Base-by-base conservation (phyloP, 92 coral and sea anemone species). In the Palythoa grandis region DNA sequence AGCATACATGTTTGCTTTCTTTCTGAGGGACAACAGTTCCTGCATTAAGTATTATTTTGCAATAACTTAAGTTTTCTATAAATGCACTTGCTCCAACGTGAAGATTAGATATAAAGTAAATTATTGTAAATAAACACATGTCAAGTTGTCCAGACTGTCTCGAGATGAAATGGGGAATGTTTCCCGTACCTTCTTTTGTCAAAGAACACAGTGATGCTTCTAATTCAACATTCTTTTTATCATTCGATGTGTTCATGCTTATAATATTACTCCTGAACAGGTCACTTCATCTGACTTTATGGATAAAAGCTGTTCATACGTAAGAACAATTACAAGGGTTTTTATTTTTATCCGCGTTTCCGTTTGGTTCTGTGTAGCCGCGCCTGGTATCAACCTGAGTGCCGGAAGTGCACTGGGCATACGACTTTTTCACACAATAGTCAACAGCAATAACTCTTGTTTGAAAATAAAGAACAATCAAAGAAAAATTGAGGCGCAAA, bases 201-300 rank as follows among this genome's bases (percentile, higher is more conserved):
- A 78, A 11, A 37, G 72, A 78, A 23, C 70, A 7, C 1, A 39
- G 58, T 57, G 83, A 78, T 17, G 69, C 72, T 47, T 78, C 83
- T 19, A 78, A 78, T 6, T 78, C 72, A 22, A 50, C 53, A 37
- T 60, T 78, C 47, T 37, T 78, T 78, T 52, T 50, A 22, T 78
- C 72, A 14, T 54, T 78, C 57, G 54, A 47, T 78, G 54, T 61
- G 19, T 17, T 40, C 83, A 78, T 78, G 37, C 56, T 39, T 52
- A 23, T 74, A 16, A 17, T 23, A 7, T 47, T 23, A 7, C 58
- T 11, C 25, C 61, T 56, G 19, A 16, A 56, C 11, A 56, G 61
- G 16, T 56, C 15, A 12, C 15, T 17, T 16, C 19, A 56, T 12
- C 61, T 12, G 19, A 56, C 4, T 12, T 56, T 12, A 56, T 3